Percentiles rank a stretch among this genome's conserved stretches.
Evolutionary conservation across 2,797 vertebrate species (phyloP).

Genomic region (Ptychobarbus kaznakovi): DNA sequence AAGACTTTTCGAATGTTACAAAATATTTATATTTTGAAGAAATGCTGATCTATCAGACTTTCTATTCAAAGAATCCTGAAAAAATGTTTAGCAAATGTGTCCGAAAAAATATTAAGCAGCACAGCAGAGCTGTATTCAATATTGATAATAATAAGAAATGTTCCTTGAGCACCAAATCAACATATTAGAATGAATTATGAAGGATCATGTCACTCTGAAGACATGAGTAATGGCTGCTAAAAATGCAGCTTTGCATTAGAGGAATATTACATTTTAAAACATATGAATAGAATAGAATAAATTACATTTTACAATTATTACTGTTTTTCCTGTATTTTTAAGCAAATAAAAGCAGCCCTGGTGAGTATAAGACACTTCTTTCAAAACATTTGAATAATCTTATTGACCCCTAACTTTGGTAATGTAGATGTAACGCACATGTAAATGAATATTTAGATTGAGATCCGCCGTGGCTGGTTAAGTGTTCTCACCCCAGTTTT

Average conservation of each 20-base stretch:
- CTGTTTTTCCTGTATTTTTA: neutral
- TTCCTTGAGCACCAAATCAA: neutral
- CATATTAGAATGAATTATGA: neutral
- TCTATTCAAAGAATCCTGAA: neutral
- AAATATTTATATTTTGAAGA: neutral
- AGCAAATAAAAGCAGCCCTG: neutral
- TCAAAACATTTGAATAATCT: neutral
- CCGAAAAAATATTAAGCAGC: neutral
- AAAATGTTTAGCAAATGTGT: neutral
- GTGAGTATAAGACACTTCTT: neutral
- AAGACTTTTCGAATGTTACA: neutral
- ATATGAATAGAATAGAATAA: too few relatives aligned
- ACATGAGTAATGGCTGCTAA: neutral
- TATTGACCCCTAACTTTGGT: neutral
- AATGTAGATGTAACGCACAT: neutral
- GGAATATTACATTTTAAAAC: neutral
- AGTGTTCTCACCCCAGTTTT: slow-evolving; percentile 10
- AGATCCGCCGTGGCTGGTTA: neutral
- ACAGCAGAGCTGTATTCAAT: neutral
- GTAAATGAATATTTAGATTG: neutral
- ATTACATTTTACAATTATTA: neutral
- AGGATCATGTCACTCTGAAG: neutral
- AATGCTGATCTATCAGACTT: neutral
- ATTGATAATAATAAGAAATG: neutral
- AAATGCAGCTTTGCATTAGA: neutral